Conservation (phyloP, 2,797 vertebrate genomes). For the Cercopithecus hamlyni region DNA sequence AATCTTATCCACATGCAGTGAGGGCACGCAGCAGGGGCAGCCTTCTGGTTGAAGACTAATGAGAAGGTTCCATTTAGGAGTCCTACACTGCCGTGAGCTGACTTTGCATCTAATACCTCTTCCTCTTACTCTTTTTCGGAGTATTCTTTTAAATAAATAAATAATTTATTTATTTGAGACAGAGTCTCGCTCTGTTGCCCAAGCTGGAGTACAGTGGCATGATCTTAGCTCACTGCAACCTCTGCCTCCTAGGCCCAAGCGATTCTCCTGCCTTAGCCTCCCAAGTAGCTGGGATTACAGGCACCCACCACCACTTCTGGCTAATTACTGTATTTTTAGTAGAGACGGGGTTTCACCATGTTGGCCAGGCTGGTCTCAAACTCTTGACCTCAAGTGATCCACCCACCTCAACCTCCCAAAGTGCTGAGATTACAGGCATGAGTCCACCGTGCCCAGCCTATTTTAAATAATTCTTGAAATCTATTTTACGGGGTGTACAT, state of each 20-base stretch:
- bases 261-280: not conserved
- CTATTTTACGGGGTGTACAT: not conserved
- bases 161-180: not conserved
- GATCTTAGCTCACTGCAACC: not conserved
- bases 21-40: not conserved
- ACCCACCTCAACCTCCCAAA: not conserved
- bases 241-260: not conserved
- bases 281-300: not conserved
- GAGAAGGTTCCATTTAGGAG: not conserved
- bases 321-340: not conserved
- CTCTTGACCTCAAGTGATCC: not conserved
- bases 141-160: slow-evolving; percentile 40
- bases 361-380: not conserved
- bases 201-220: not conserved
- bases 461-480: slow-evolving; percentile 58
- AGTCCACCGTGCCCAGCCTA: not conserved
- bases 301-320: not conserved
- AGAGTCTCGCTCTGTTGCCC: not conserved
- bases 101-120: not conserved
- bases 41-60: slow-evolving; percentile 28
- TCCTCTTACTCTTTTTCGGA: slow-evolving; percentile 32
- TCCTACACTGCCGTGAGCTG: not conserved
- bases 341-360: not conserved
- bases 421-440: not conserved
- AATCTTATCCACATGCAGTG: slow-evolving; percentile 39